Base-by-base conservation (phyloP, 1,140 invertebrate genomes). In the Homarus americanus region DNA sequence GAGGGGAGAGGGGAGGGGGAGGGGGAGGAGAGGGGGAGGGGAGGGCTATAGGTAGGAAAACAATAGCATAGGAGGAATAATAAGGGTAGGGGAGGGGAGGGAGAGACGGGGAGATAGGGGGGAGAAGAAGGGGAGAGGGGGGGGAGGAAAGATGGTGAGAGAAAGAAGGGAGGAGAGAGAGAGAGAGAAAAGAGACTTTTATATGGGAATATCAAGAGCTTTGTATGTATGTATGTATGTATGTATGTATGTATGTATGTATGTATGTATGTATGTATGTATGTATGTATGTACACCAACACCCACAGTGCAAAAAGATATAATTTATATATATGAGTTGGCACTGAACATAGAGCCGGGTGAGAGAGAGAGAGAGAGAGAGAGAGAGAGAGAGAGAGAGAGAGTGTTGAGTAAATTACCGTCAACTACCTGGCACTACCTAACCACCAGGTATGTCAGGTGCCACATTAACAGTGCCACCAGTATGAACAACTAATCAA, bases 301-400 rank as follows among this genome's bases (percentile, higher is more conserved):
- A n/a, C n/a, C n/a, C 5, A 49, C 44, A 49, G 44, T 7, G 44
- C 4, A 12, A 49, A 49, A 49, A 49, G 44, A 49, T 49, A 49
- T 49, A 12, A 49, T n/a, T 49, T 7, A 49, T 4, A 49, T 49
- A 49, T 4, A 49, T 49, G 44, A 12, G 15, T 7, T 49, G 15
- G 44, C 15, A 4, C 44, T 7, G 15, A 12, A 12, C 5, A 49
- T 49, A 49, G 4, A 12, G 44, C 5, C 4, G 44, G 15, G 44
- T 7, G 44, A 49, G 44, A 49, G 44, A 49, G 44, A 58, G 49
- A 32, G 53, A 82, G 79, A 53, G 53, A 82, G 79, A 41, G 32
- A 63, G 49, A 32, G 40, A 82, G 49, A 41, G 28, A 82, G 79
- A 53, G 53, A 36, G 79, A 63, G 41, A 53, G 40, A 80, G 24